These are phyloP conservation scores for Argyrosomus regius DNA, from an alignment of 2,797 vertebrate genomes.

Conservation along the genomic window DNA sequence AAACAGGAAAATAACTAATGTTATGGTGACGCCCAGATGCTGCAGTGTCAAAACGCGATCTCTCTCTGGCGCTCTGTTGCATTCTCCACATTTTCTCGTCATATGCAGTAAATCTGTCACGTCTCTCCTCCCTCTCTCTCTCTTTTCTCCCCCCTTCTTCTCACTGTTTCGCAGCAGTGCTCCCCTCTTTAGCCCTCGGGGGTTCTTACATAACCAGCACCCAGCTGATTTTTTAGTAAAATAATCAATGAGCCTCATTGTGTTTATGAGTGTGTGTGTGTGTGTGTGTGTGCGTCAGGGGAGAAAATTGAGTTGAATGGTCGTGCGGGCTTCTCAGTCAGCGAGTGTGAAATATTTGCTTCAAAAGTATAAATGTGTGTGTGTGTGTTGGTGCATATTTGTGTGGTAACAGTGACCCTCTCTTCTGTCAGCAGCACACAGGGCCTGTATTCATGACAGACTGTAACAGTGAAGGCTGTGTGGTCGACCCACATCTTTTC, in stretches of 20 bases:
- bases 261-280: neutral
- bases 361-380: slow-evolving; percentile 38
- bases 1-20: neutral
- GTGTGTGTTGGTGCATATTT: slow-evolving; percentile 29
- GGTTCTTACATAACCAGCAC: slow-evolving; percentile 75
- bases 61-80: slow-evolving; percentile 3
- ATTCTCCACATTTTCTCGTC: slow-evolving; percentile 46
- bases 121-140: neutral
- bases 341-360: slow-evolving; percentile 65
- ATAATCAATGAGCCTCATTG: slow-evolving; percentile 72
- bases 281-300: slow-evolving; percentile 17
- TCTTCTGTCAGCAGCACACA: slow-evolving; percentile 50
- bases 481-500: slow-evolving; percentile 38
- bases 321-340: slow-evolving; percentile 33
- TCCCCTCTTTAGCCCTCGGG: slow-evolving; percentile 34
- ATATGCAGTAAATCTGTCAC: slow-evolving; percentile 43
- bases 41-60: slow-evolving; percentile 18
- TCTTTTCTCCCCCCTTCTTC: neutral
- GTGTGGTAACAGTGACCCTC: slow-evolving; percentile 42
- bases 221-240: slow-evolving; percentile 76
- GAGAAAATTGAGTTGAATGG: slow-evolving; percentile 52
- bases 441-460: slow-evolving; percentile 61
- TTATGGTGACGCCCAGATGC: neutral
- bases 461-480: slow-evolving; percentile 59
- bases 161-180: slow-evolving; percentile 11